Evolutionary conservation across 2,797 vertebrate genomes (phyloP).

Genomic region (Garrulus glandarius): DNA sequence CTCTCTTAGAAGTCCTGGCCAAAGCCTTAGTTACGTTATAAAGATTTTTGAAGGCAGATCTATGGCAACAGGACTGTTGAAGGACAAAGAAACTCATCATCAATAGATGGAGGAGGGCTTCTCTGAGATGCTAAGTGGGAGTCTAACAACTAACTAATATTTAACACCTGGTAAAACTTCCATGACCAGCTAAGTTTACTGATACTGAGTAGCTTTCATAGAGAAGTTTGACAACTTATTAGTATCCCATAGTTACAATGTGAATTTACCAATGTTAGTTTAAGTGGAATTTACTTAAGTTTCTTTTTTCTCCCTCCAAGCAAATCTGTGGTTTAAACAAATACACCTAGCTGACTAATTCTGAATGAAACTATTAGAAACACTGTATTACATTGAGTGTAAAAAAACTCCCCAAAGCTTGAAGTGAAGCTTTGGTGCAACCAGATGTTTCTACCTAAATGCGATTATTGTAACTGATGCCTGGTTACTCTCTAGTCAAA

Average conservation of each 20-base stretch:
- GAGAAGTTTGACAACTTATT: not conserved
- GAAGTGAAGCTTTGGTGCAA: not conserved
- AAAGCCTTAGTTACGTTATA: not conserved
- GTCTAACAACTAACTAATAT: not conserved
- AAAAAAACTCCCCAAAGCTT: not conserved
- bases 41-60: not conserved
- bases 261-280: not conserved
- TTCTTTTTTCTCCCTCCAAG: not conserved
- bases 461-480: not conserved
- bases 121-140: not conserved
- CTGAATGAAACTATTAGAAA: not conserved
- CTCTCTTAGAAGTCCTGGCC: not conserved
- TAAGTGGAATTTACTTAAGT: not conserved
- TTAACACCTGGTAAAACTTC: not conserved
- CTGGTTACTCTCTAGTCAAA: not conserved
- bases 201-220: not conserved
- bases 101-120: not conserved
- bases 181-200: not conserved
- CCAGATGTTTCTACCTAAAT: not conserved
- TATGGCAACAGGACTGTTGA: not conserved
- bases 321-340: not conserved
- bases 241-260: not conserved
- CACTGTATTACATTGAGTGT: not conserved
- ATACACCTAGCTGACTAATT: not conserved
- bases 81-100: not conserved